Base-by-base conservation (phyloP, 2,888 invertebrate genomes). In the Melolontha melolontha region DNA sequence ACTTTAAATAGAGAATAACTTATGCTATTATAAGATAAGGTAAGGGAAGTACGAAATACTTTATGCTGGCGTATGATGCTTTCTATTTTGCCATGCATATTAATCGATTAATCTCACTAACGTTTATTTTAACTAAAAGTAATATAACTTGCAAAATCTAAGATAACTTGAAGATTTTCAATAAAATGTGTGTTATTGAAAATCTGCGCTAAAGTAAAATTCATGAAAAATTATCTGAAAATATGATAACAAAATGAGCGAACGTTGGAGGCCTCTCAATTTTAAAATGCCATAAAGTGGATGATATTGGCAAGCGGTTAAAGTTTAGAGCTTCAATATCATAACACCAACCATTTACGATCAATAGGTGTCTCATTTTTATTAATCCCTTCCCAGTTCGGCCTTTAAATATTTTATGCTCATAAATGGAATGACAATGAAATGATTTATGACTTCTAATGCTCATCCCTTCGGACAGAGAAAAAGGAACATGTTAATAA, bases 361-460 rank as follows among this genome's bases (percentile, higher is more conserved):
- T 62, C 59, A 39, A 62, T 62, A 62, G 59, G 47, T 62, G 59
- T 22, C 59, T 47, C 47, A 62, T 34, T 62, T 59, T 62, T 62
- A 47, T 47, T 62, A 47, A 62, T 47, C 44, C 59, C 47, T 39
- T 62, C 39, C 47, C 47, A 29, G 27, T 22, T 47, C 29, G 47
- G 47, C 47, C 29, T 47, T 62, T 62, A 62, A 62, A 62, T 62
- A 62, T 62, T 62, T 55, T 22, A 8, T 49, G 49, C 17, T n/a
- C 49, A 49, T 62, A 47, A 47, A 54, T 40, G 54, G 40, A 12
- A 34, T 62, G 47, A 47, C 59, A 62, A 62, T 62, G 22, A 22
- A 47, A 62, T 62, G 59, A 62, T 62, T 62, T 62, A 62, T 47
- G 59, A 34, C 47, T 29, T 62, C 47, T 62, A 62, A 62, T 17